These are phyloP conservation scores for Pseudonaja textilis DNA, from an alignment of 2,113 vertebrate species.

Conservation along the genomic window DNA sequence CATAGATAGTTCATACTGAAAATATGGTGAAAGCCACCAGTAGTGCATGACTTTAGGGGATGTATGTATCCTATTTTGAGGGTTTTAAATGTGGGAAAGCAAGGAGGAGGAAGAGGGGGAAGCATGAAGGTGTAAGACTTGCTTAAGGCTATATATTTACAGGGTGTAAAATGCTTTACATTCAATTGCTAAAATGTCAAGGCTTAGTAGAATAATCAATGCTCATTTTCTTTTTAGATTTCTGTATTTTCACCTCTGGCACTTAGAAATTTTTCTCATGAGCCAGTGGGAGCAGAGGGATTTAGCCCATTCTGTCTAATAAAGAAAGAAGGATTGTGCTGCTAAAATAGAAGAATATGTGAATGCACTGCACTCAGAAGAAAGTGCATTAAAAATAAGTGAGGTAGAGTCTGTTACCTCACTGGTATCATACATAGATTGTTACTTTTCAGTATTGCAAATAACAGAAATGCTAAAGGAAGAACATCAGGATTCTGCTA, in stretches of 20 bases:
- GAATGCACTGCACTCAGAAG: constrained; percentile 2
- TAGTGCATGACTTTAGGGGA: background rate
- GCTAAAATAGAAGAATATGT: constrained; percentile 8
- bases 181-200: constrained; percentile 55
- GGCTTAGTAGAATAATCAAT: constrained; percentile 44
- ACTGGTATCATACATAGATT: background rate
- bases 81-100: constrained; percentile 35
- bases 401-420: background rate
- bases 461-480: background rate
- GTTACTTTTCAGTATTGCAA: background rate
- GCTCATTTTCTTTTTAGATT: background rate
- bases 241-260: constrained; percentile 36
- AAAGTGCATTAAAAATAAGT: constrained; percentile 25
- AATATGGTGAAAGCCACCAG: constrained; percentile 44
- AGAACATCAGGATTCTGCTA: background rate
- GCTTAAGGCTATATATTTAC: constrained; percentile 38
- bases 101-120: background rate
- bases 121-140: constrained; percentile 27
- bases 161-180: constrained; percentile 52
- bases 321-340: constrained; percentile 50
- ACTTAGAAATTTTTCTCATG: constrained; percentile 52
- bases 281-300: constrained; percentile 4
- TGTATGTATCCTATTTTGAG: background rate
- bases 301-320: constrained; percentile 15
- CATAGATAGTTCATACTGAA: constrained; percentile 22